These are phyloP conservation scores for Haliclystus octoradiatus DNA, from an alignment of 30 jellyfish, hydroid and myxozoan genomes.

Conservation along the genomic window DNA sequence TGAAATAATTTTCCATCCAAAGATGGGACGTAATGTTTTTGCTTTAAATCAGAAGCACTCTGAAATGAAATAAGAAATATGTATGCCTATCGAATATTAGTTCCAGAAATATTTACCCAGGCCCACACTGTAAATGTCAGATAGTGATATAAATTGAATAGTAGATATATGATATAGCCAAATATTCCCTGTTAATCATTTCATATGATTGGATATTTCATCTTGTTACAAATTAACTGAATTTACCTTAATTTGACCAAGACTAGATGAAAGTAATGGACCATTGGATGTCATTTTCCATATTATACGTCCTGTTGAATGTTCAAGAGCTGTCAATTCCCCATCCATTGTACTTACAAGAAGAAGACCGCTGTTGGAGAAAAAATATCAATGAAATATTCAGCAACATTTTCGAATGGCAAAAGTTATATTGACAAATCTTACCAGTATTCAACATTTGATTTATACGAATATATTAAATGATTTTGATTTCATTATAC, in stretches of 20 bases:
- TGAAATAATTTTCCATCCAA: conserved; percentile 72
- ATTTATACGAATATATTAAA: too few relatives aligned
- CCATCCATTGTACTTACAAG: conserved; percentile 93
- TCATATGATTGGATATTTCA: too few relatives aligned
- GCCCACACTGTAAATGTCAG: background rate
- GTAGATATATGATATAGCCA: background rate
- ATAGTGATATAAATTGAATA: background rate
- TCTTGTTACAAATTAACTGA: background rate
- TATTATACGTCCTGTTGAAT: conserved; percentile 40
- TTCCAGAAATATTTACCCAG: too few relatives aligned
- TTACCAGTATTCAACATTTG: too few relatives aligned
- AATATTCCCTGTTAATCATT: too few relatives aligned
- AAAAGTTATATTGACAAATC: too few relatives aligned
- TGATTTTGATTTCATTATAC: too few relatives aligned
- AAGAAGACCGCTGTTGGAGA: conserved; percentile 56
- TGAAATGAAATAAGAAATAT: background rate
- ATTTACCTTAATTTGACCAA: conserved; percentile 64
- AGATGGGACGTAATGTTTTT: conserved; percentile 67
- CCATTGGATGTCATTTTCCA: conserved; percentile 60
- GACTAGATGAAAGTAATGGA: conserved; percentile 81
- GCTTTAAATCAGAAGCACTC: conserved; percentile 42
- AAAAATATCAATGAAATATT: too few relatives aligned
- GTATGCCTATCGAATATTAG: background rate
- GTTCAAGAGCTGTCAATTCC: conserved; percentile 51
- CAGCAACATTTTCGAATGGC: too few relatives aligned